Evolutionary conservation across 2,797 vertebrate species (phyloP).

Genomic region (Tenualosa ilisha): DNA sequence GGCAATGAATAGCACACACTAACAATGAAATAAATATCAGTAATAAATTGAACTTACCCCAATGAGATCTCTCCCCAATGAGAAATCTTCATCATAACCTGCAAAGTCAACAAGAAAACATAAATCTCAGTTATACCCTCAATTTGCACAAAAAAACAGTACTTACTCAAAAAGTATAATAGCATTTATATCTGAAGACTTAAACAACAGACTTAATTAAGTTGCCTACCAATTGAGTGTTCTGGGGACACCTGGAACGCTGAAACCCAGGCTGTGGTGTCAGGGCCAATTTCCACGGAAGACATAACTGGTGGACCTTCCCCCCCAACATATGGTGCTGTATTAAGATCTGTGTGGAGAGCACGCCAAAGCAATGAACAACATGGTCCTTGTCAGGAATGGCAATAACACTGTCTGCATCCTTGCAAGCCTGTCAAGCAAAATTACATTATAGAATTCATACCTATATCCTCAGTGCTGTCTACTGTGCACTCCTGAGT

Average conservation of each 20-base stretch:
- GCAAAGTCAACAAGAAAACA: conserved; percentile 40
- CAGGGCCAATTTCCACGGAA: conserved; percentile 67
- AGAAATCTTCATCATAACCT: conserved; percentile 55
- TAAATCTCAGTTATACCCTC: conserved; percentile 32
- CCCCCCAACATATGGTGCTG: neutral
- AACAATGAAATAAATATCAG: neutral
- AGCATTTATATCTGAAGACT: neutral
- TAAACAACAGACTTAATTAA: neutral
- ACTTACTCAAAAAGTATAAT: neutral
- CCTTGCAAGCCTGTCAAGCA: neutral
- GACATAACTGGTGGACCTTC: conserved; percentile 65
- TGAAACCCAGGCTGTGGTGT: conserved; percentile 67
- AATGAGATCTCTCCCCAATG: conserved; percentile 47
- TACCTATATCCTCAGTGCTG: conserved; percentile 64
- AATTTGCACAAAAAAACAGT: neutral
- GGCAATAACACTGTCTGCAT: neutral
- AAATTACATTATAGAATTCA: conserved; percentile 7
- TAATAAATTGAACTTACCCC: conserved; percentile 64
- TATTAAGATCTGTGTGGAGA: neutral
- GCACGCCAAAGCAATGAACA: conserved; percentile 11
- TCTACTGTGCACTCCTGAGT: conserved; percentile 82
- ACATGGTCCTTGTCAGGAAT: neutral
- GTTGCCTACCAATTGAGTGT: conserved; percentile 62
- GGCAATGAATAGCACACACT: conserved; percentile 67
- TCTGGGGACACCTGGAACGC: conserved; percentile 88